A percentile compares a stretch with the other conserved stretches of the same genome.
phyloP scores from a whole-genome alignment of 2,888 invertebrate species.

The Lobophora halterata region DNA sequence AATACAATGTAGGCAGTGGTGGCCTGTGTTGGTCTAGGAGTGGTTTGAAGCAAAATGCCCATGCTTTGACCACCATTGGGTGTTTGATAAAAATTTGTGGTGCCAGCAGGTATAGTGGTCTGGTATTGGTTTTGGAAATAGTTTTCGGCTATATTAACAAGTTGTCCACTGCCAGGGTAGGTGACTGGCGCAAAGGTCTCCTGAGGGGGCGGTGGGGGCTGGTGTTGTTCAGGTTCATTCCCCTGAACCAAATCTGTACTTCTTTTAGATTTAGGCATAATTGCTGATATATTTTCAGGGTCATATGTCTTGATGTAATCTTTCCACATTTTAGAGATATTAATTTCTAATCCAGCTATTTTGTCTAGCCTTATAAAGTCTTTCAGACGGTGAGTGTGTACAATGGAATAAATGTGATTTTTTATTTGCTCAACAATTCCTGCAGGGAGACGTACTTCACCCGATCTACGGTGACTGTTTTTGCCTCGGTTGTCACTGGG shows the following conservation, averaged over 20 bases:
- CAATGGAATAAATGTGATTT: conserved; percentile 77
- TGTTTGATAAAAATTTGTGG: conserved; percentile 71
- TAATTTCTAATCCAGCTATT: conserved; percentile 78
- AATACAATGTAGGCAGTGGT: conserved; percentile 69
- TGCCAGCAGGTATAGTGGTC: conserved; percentile 54
- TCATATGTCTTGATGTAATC: conserved; percentile 79
- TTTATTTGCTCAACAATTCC: conserved; percentile 77
- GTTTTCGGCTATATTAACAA: conserved; percentile 74
- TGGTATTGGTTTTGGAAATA: conserved; percentile 77
- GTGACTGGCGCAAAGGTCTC: conserved; percentile 60
- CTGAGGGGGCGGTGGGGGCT: conserved; percentile 45
- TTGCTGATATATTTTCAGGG: conserved; percentile 73
- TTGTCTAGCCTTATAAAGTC: conserved; percentile 78
- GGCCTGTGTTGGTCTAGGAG: conserved; percentile 61
- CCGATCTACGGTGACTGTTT: conserved; percentile 75
- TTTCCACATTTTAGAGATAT: conserved; percentile 81
- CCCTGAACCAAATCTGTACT: conserved; percentile 50
- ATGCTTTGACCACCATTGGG: conserved; percentile 66
- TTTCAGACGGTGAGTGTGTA: conserved; percentile 74
- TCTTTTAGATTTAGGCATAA: conserved; percentile 73
- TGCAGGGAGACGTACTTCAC: conserved; percentile 72
- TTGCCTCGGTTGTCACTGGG: conserved; percentile 80
- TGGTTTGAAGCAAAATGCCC: conserved; percentile 67
- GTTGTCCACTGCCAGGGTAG: conserved; percentile 72
- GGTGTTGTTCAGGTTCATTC: conserved; percentile 40